Conservation (phyloP, 2,797 vertebrate species). For the Amblyopsis hoosieri region DNA sequence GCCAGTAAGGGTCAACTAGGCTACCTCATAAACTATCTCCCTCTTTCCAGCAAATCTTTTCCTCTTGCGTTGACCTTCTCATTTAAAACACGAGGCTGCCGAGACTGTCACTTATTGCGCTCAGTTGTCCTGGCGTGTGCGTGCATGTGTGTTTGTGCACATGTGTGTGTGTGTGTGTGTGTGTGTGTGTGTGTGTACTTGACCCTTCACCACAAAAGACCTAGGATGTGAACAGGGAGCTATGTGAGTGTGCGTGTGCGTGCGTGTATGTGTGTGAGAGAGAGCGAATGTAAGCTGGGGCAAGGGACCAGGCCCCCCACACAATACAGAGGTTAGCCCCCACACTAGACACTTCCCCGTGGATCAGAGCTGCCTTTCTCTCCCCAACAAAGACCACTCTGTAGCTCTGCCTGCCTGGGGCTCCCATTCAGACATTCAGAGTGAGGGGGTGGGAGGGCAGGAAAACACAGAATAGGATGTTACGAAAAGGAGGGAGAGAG, state of each 20-base stretch:
- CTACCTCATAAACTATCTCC: neutral
- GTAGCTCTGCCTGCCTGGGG: constrained; percentile 66
- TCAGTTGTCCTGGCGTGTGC: constrained; percentile 61
- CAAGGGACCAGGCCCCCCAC: constrained; percentile 63
- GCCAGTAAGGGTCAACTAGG: too few species aligned
- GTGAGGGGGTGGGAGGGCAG: constrained; percentile 42
- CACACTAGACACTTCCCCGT: constrained; percentile 71
- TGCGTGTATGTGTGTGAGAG: constrained; percentile 48
- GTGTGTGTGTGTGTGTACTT: constrained; percentile 56
- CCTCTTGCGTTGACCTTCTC: constrained; percentile 28
- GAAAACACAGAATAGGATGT: constrained; percentile 55
- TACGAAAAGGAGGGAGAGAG: constrained; percentile 41
- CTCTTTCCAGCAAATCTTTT: neutral
- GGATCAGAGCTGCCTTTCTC: constrained; percentile 75
- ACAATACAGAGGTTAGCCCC: constrained; percentile 72
- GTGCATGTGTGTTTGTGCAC: constrained; percentile 20
- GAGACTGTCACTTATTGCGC: constrained; percentile 67
- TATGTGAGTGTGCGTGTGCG: constrained; percentile 38
- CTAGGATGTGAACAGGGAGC: constrained; percentile 57
- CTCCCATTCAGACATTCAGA: constrained; percentile 67
- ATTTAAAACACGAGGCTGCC: constrained; percentile 32
- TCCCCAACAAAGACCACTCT: constrained; percentile 74
- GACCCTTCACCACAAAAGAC: constrained; percentile 68
- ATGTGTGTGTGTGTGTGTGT: constrained; percentile 8
- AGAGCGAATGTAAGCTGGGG: constrained; percentile 63